These are phyloP conservation scores for Palaemon carinicauda DNA, from an alignment of 1,140 invertebrate species.

Conservation along the genomic window DNA sequence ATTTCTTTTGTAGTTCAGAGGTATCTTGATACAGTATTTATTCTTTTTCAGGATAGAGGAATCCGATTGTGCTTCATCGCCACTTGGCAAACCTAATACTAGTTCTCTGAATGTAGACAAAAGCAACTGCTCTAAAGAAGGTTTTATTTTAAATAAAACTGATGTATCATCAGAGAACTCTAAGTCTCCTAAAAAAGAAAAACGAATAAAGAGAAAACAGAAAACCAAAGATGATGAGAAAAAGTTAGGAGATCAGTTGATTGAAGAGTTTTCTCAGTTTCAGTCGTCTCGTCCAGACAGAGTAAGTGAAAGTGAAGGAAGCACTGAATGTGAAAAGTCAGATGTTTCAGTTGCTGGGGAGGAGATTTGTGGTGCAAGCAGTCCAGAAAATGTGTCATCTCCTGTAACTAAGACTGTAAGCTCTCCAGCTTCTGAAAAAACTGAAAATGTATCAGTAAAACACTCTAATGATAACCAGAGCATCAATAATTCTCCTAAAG, in stretches of 20 bases:
- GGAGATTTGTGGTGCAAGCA: neutral
- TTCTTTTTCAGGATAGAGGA: no score
- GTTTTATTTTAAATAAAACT: neutral
- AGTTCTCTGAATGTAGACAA: no score
- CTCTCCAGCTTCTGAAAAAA: no score
- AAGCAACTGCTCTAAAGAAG: neutral
- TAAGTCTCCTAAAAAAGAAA: neutral
- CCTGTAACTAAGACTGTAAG: neutral
- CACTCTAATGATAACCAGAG: no score
- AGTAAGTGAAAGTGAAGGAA: conserved; percentile 12
- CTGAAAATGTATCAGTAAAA: no score
- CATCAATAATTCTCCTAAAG: no score
- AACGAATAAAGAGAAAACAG: neutral
- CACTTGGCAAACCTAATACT: no score
- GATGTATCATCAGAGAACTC: neutral
- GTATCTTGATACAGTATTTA: no score
- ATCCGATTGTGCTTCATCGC: no score
- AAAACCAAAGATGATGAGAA: conserved; percentile 37
- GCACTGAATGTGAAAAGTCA: neutral
- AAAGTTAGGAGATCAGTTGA: conserved; percentile 26
- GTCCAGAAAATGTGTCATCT: neutral
- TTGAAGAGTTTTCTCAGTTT: conserved; percentile 38
- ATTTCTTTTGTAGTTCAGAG: no score
- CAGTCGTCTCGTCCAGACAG: conserved; percentile 36
- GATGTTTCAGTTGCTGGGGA: neutral